Conservation (phyloP, 2,888 invertebrate species). For the Ormyrus rosae region DNA sequence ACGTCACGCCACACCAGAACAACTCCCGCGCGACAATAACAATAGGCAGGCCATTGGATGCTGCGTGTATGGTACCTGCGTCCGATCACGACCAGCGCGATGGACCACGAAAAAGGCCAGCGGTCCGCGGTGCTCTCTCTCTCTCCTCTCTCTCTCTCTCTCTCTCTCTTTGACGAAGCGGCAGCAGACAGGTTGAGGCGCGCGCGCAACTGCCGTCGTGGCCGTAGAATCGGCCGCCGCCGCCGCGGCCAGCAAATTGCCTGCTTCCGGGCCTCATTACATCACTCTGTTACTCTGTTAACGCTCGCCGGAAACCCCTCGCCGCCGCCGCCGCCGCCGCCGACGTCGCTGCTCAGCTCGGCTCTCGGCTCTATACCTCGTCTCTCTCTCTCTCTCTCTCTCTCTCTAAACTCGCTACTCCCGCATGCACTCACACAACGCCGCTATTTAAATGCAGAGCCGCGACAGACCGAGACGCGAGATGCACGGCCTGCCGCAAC, state of each 20-base stretch:
- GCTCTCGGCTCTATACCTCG: not conserved
- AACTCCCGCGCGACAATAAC: too few relatives aligned
- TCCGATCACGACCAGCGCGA: too few relatives aligned
- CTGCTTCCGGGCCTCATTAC: slow-evolving; percentile 76
- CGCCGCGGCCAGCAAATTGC: slow-evolving; percentile 72
- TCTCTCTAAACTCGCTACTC: slow-evolving; percentile 19
- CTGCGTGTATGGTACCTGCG: too few relatives aligned
- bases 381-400: not conserved
- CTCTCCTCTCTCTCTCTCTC: too few relatives aligned
- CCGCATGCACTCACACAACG: not conserved
- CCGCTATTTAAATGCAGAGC: not conserved
- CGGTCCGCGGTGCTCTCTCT: too few relatives aligned
- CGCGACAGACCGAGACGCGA: too few relatives aligned
- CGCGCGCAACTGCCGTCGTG: slow-evolving; percentile 25
- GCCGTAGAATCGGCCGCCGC: slow-evolving; percentile 24
- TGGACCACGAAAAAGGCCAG: too few relatives aligned
- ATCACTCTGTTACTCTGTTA: slow-evolving; percentile 77
- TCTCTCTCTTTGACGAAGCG: too few relatives aligned
- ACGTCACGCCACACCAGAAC: too few relatives aligned
- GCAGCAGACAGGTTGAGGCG: slow-evolving; percentile 26
- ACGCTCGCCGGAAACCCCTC: slow-evolving; percentile 76
- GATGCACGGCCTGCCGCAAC: too few relatives aligned
- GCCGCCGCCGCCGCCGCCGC: slow-evolving; percentile 36
- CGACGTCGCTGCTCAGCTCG: slow-evolving; percentile 2
- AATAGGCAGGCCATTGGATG: too few relatives aligned